Percentiles rank a stretch among this genome's conserved stretches.
phyloP scores from a whole-genome alignment of 1,140 invertebrate species.

The Drosophila pachea region DNA sequence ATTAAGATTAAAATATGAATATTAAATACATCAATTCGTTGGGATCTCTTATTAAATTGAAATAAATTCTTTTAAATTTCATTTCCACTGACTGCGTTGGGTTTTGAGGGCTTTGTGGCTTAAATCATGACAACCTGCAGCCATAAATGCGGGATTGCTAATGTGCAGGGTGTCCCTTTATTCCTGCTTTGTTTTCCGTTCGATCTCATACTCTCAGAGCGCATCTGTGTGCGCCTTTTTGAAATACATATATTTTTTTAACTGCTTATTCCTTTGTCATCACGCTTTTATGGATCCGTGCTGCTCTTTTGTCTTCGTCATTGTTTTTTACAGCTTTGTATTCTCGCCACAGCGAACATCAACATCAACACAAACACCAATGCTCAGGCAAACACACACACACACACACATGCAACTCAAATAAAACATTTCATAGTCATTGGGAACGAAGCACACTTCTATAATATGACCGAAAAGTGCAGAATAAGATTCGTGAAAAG shows the following conservation, averaged over 20 bases:
- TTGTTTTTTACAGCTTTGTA: conserved; percentile 53
- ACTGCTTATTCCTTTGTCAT: conserved; percentile 52
- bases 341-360: conserved; percentile 7
- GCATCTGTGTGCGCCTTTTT: too few species aligned
- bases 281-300: conserved; percentile 40
- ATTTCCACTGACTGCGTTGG: background rate
- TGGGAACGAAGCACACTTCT: conserved; percentile 24
- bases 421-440: conserved; percentile 51
- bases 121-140: conserved; percentile 28
- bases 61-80: background rate
- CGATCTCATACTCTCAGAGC: conserved; percentile 14
- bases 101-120: conserved; percentile 13
- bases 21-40: too few species aligned
- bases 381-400: background rate
- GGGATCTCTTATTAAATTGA: too few species aligned
- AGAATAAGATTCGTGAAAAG: conserved; percentile 38
- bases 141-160: conserved; percentile 23
- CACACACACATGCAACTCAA: conserved; percentile 5
- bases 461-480: conserved; percentile 36
- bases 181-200: conserved; percentile 15
- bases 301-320: conserved; percentile 37
- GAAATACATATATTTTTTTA: conserved; percentile 27
- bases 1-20: too few species aligned
- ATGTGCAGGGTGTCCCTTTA: conserved; percentile 18
- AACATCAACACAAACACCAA: conserved; percentile 4